Evolutionary conservation across 1,140 invertebrate genomes (phyloP).

Genomic region (Gyrodactylus salaris): DNA sequence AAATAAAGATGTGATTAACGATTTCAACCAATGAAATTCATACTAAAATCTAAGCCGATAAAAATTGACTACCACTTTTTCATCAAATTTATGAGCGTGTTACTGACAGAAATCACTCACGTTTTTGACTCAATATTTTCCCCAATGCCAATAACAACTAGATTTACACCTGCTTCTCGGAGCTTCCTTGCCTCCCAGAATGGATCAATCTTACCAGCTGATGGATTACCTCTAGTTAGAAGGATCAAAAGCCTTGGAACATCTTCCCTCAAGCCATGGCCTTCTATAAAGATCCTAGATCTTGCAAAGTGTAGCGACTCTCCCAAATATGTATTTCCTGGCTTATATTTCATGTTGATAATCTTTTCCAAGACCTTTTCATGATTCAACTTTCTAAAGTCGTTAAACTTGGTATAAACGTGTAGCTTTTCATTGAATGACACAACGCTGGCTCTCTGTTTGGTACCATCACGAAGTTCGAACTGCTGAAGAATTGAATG

Average conservation of each 20-base stretch:
- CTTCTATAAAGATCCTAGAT: not conserved
- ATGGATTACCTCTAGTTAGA: not conserved
- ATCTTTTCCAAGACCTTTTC: constrained; percentile 1
- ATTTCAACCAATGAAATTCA: too few species aligned
- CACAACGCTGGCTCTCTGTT: not conserved
- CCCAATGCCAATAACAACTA: not conserved
- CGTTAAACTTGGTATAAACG: not conserved
- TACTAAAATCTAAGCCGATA: too few species aligned
- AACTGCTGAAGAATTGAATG: constrained; percentile 1
- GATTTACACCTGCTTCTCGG: not conserved
- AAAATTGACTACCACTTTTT: too few species aligned
- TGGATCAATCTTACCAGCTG: not conserved
- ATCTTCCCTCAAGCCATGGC: not conserved
- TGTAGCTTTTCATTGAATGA: not conserved
- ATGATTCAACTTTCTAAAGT: not conserved
- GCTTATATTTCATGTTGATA: not conserved
- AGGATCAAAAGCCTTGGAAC: not conserved
- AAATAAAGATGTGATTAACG: too few species aligned
- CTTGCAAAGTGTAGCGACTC: not conserved
- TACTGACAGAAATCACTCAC: too few species aligned
- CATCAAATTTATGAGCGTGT: too few species aligned
- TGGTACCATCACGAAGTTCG: not conserved
- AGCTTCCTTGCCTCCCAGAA: not conserved
- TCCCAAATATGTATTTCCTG: not conserved
- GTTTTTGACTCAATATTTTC: not conserved